Evolutionary conservation across 2,797 vertebrate genomes (phyloP).

Genomic region (Hapalemur alaotrensis): DNA sequence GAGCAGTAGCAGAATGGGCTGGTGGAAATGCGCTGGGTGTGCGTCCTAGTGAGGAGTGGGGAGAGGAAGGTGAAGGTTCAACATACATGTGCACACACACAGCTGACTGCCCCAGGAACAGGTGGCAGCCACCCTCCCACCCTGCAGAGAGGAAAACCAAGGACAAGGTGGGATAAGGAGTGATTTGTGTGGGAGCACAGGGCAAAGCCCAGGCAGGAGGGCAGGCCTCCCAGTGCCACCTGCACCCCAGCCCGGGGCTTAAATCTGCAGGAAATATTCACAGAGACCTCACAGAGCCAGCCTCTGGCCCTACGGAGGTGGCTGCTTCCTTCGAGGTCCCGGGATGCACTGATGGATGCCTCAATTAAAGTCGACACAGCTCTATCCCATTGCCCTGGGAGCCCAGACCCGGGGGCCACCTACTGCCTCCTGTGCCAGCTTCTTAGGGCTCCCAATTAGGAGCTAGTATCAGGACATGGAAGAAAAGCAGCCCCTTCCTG

Average conservation of each 20-base stretch:
- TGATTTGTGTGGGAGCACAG: not conserved
- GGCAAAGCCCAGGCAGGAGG: not conserved
- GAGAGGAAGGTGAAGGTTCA: too few species aligned
- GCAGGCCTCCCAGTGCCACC: too few species aligned
- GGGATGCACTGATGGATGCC: not conserved
- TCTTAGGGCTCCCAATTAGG: not conserved
- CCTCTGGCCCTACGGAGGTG: not conserved
- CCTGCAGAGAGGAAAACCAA: not conserved
- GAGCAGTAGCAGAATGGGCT: rapidly evolving
- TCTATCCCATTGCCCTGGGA: not conserved
- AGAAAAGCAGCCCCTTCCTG: not conserved
- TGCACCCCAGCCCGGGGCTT: not conserved
- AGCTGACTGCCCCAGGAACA: too few species aligned
- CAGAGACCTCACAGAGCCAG: not conserved
- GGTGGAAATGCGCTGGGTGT: not conserved
- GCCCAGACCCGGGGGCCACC: not conserved
- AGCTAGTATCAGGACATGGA: not conserved
- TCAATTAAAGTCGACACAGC: not conserved
- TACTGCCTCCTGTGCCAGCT: not conserved
- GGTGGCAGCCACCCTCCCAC: not conserved
- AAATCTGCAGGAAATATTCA: not conserved
- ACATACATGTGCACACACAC: not conserved
- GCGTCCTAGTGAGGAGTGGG: rapidly evolving
- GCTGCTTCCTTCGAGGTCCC: not conserved
- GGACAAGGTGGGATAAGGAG: not conserved